phyloP scores from a whole-genome alignment of 2,113 vertebrate genomes.

The Podocnemis expansa region DNA sequence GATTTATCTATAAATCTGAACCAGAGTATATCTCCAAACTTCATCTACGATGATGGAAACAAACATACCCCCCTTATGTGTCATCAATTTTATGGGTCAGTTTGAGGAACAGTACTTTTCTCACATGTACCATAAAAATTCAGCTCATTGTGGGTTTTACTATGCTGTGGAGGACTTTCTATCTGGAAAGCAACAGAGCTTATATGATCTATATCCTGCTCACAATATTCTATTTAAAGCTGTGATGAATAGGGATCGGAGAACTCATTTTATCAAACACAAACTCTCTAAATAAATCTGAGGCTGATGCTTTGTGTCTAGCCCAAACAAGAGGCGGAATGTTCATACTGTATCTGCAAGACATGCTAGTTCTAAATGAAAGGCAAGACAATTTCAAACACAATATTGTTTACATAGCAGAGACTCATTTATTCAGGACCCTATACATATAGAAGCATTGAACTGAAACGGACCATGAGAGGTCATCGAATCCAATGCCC shows the following conservation, averaged over 20 bases:
- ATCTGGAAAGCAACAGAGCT: conserved; percentile 59
- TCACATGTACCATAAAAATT: conserved; percentile 9
- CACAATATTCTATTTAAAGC: conserved; percentile 67
- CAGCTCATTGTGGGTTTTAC: conserved; percentile 47
- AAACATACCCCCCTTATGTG: conserved; percentile 2
- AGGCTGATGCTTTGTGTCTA: conserved; percentile 41
- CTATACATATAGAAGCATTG: background rate
- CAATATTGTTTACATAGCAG: conserved; percentile 23
- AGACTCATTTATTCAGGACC: conserved; percentile 31
- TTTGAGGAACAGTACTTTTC: conserved; percentile 47
- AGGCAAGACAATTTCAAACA: conserved; percentile 56
- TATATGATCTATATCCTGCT: conserved; percentile 57
- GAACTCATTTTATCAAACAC: conserved; percentile 70
- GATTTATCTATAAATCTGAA: background rate
- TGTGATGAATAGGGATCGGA: conserved; percentile 51
- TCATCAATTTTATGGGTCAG: background rate
- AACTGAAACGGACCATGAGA: no score
- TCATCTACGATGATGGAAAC: conserved; percentile 18
- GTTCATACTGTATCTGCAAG: conserved; percentile 41
- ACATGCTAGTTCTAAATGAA: no score
- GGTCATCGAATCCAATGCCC: no score
- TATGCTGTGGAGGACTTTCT: conserved; percentile 40
- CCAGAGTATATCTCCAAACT: background rate
- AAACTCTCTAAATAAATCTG: conserved; percentile 42
- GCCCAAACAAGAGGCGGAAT: conserved; percentile 45